These are phyloP conservation scores for Chaenocephalus aceratus DNA, from an alignment of 2,113 vertebrate species.

Conservation along the genomic window DNA sequence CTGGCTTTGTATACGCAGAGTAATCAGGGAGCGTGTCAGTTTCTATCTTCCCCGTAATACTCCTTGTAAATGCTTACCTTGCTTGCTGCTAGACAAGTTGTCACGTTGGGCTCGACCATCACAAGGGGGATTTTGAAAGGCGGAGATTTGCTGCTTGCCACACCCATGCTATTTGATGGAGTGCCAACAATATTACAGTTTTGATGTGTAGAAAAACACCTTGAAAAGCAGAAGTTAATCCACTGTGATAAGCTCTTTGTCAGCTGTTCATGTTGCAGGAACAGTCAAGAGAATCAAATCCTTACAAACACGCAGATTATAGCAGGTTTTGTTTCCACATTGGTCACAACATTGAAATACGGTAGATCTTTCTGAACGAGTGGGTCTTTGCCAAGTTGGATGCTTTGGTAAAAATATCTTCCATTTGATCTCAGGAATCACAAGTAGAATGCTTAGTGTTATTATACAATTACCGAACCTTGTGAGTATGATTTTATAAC, in stretches of 20 bases:
- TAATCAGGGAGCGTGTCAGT: constrained; percentile 39
- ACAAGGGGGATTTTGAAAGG: constrained; percentile 40
- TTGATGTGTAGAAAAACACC: constrained; percentile 67
- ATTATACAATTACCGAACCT: constrained; percentile 25
- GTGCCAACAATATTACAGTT: constrained; percentile 56
- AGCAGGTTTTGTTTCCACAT: constrained; percentile 63
- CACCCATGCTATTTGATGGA: constrained; percentile 65
- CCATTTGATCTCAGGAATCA: constrained; percentile 31
- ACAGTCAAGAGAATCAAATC: constrained; percentile 65
- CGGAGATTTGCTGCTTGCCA: constrained; percentile 49
- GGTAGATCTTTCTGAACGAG: constrained; percentile 48
- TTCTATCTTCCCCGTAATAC: constrained; percentile 21
- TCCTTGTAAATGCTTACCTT: constrained; percentile 44
- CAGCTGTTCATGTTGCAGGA: constrained; percentile 66
- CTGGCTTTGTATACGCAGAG: constrained; percentile 10
- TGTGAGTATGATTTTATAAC: constrained; percentile 5
- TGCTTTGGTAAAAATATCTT: constrained; percentile 39
- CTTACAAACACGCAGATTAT: constrained; percentile 52
- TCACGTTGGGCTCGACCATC: constrained; percentile 41
- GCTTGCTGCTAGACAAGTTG: constrained; percentile 50
- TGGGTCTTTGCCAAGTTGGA: constrained; percentile 24
- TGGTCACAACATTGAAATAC: constrained; percentile 56
- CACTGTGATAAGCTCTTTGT: constrained; percentile 72
- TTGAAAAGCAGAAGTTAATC: constrained; percentile 69
- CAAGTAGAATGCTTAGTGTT: constrained; percentile 3